Evolutionary conservation across 2,797 vertebrate genomes (phyloP).

Genomic region (Harpagifer antarcticus): DNA sequence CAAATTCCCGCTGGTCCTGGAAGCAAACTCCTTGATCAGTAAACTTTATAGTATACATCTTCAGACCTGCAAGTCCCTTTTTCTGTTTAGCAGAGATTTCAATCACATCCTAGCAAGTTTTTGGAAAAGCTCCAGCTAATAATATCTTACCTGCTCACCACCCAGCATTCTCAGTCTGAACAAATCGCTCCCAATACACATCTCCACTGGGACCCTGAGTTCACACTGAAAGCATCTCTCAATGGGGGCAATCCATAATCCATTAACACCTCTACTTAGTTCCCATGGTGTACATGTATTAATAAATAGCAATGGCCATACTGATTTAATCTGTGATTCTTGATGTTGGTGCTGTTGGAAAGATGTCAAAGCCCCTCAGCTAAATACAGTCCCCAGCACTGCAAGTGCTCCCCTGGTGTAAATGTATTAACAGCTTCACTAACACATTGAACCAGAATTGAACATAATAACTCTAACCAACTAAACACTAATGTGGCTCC

Average conservation of each 20-base stretch:
- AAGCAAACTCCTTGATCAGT: constrained; percentile 6
- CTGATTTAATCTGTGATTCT: constrained; percentile 60
- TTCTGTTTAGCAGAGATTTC: not conserved
- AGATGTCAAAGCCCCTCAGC: constrained; percentile 67
- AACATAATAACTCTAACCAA: constrained; percentile 68
- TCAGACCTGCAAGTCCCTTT: not conserved
- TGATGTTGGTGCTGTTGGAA: constrained; percentile 65
- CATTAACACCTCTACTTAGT: constrained; percentile 62
- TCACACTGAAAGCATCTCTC: constrained; percentile 57
- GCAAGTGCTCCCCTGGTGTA: constrained; percentile 61
- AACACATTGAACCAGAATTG: constrained; percentile 38
- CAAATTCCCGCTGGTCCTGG: not conserved
- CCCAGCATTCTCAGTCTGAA: constrained; percentile 39
- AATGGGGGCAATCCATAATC: constrained; percentile 64
- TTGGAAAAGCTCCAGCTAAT: constrained; percentile 7
- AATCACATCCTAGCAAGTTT: not conserved
- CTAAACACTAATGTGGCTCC: constrained; percentile 58
- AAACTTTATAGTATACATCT: not conserved
- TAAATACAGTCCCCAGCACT: constrained; percentile 70
- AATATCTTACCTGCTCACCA: constrained; percentile 30
- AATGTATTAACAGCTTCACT: constrained; percentile 72
- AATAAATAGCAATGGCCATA: constrained; percentile 59
- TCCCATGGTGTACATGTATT: constrained; percentile 58
- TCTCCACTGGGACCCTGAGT: constrained; percentile 31
- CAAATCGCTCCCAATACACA: constrained; percentile 39